Conservation (phyloP, 2,888 invertebrate species). For the Erebia ligea region DNA sequence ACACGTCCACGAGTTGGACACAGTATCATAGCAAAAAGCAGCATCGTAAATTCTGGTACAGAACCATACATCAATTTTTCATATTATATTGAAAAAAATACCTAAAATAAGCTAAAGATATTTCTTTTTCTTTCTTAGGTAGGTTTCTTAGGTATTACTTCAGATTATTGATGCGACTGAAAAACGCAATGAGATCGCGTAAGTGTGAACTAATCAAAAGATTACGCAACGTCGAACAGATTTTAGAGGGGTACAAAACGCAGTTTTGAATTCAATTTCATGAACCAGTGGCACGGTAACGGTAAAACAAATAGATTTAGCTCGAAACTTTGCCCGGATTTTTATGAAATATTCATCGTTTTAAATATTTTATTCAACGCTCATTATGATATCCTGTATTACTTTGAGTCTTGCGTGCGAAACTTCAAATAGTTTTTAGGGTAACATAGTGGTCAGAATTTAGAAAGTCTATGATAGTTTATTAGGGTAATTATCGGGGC, state of each 20-base stretch:
- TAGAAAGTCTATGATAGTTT: no score
- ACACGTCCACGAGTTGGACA: background rate
- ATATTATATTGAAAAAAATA: no score
- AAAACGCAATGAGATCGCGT: conserved; percentile 5
- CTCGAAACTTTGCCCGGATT: conserved; percentile 26
- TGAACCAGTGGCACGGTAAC: conserved; percentile 39
- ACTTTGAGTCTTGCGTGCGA: conserved; percentile 7
- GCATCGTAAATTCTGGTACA: no score
- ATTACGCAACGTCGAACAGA: conserved; percentile 39
- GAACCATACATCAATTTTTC: no score
- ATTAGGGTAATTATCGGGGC: no score
- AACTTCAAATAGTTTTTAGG: background rate
- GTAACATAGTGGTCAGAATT: no score
- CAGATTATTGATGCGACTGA: background rate
- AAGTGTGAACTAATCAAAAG: conserved; percentile 33
- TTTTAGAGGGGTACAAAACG: conserved; percentile 38
- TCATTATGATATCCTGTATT: conserved; percentile 24
- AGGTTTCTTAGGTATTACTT: background rate
- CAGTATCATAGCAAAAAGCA: background rate
- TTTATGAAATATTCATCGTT: conserved; percentile 32
- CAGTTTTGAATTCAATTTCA: conserved; percentile 43
- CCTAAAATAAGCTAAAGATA: no score
- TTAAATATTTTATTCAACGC: conserved; percentile 28
- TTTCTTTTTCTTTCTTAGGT: no score
- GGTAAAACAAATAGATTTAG: conserved; percentile 40